Evolutionary conservation across 2,888 invertebrate species (phyloP), one percentile per base, ranked within the genome.

Genomic region (Tiliacea citrago): DNA sequence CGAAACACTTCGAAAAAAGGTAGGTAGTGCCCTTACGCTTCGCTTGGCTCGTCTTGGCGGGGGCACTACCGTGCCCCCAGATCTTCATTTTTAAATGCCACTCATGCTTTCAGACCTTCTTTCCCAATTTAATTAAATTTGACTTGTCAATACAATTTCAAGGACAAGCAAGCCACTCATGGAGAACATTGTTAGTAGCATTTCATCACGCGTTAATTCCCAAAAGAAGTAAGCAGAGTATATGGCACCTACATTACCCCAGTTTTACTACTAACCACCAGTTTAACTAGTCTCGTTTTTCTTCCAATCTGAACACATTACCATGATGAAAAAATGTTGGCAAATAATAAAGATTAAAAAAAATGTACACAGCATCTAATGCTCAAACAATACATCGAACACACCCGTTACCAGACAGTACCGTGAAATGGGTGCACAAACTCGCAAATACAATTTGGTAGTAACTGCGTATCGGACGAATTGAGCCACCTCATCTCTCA

Each of bases 371-470:
- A 63, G 72, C 35, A 72, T 82, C 80, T 0, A 87, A 83, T 71
- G 2, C 57, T 12, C 0, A 1, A 3, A 66, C 73, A 67, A 57
- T 73, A 86, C 74, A 69, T 6, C 3, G 73, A 87, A 62, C 68
- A 29, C 58, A 55, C 18, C 18, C 42, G 74, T 69, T 76, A 84
- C 76, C 73, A 85, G 83, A 79, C 81, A 87, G 87, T 84, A 86
- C 88, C 90, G 90, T 91, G 91, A 91, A 92, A 92, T 91, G 90
- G 91, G 90, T 88, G 89, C 89, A 90, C 91, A 91, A 92, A 92
- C 92, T 92, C 88, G 80, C 90, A 91, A 92, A 93, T 90, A 93
- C 91, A 92, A 92, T 93, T 93, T 91, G 85, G 88, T 88, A 89
- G 90, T 90, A 89, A 89, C 90, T 87, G 89, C 83, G 89, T 89